Base-by-base conservation (phyloP, 2,888 invertebrate genomes). In the Amphipyra berbera region DNA sequence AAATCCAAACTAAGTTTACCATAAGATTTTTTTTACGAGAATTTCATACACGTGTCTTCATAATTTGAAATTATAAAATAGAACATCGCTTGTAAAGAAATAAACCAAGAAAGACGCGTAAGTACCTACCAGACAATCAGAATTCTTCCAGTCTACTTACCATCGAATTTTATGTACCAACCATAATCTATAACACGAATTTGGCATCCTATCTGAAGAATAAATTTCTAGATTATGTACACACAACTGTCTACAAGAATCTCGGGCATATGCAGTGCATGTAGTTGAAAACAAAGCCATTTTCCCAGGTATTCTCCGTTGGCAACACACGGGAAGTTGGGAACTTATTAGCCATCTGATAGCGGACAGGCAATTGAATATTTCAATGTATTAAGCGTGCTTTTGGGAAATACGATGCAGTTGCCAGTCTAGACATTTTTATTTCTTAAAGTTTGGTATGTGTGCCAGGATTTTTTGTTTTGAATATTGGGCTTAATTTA, bases 291-390 rank as follows among this genome's bases (percentile, higher is more conserved):
- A 88, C 83, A 88, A 82, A 85, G 79, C 75, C 62, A 82, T 84
- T 82, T 58, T 65, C 58, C 65, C 72, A 84, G 84, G 81, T 84
- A 84, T 82, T 81, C 82, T 82, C 76, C 65, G 73, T 75, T 76
- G 74, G 76, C 73, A 78, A 73, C 81, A 76, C 74, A 83, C 80
- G 86, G 77, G 54, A 84, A 88, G 76, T 88, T 87, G 78, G 58
- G 46, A 83, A 86, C 78, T 83, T 85, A 86, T 82, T 81, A 81
- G 73, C 78, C 61, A 85, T 85, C 84, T 73, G 87, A 86, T 87
- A 85, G 76, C 61, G 63, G 68, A 76, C 80, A 79, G 73, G 76
- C 82, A 84, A 88, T 88, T 86, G 86, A 86, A 85, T 85, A 82
- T 82, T 76, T 75, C 81, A 82, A 79, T 84, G 76, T 82, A 85